These are phyloP conservation scores for Montipora sp. DNA, from an alignment of 64 coral and sea anemone species.

Conservation along the genomic window DNA sequence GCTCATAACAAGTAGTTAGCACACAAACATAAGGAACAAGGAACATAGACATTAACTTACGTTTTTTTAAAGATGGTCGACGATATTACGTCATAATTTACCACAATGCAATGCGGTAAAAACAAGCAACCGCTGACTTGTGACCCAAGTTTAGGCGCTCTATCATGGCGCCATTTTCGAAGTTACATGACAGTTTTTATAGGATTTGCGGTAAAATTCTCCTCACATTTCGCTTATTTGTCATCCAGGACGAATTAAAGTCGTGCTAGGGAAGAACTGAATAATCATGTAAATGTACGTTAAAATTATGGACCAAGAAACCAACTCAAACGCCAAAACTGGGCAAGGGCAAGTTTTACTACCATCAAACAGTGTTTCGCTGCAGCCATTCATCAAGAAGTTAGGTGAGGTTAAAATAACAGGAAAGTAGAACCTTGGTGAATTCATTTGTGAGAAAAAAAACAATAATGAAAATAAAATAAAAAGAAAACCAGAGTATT, in stretches of 20 bases:
- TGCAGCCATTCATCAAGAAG: constrained; percentile 79
- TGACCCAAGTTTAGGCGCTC: neutral
- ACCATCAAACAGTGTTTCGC: constrained; percentile 34
- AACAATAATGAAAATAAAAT: too few relatives aligned
- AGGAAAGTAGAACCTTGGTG: neutral
- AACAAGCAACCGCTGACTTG: constrained; percentile 9
- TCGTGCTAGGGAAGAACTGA: neutral
- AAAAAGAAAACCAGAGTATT: too few relatives aligned
- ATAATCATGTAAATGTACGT: neutral
- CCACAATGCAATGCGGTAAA: constrained; percentile 20
- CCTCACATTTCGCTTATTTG: neutral
- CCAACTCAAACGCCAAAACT: constrained; percentile 18
- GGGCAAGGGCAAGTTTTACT: constrained; percentile 55
- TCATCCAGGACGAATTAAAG: neutral
- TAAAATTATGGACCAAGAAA: constrained; percentile 53
- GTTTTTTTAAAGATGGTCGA: too few relatives aligned
- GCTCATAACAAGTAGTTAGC: too few relatives aligned
- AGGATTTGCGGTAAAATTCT: neutral
- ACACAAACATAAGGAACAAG: too few relatives aligned
- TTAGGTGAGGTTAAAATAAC: constrained; percentile 47
- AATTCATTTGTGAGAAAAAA: too few relatives aligned
- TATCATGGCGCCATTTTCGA: constrained; percentile 53
- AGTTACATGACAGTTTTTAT: neutral
- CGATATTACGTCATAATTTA: constrained; percentile 45
- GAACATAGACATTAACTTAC: too few relatives aligned